Conservation (phyloP, 2,888 invertebrate species). For the Allophyes oxyacanthae region DNA sequence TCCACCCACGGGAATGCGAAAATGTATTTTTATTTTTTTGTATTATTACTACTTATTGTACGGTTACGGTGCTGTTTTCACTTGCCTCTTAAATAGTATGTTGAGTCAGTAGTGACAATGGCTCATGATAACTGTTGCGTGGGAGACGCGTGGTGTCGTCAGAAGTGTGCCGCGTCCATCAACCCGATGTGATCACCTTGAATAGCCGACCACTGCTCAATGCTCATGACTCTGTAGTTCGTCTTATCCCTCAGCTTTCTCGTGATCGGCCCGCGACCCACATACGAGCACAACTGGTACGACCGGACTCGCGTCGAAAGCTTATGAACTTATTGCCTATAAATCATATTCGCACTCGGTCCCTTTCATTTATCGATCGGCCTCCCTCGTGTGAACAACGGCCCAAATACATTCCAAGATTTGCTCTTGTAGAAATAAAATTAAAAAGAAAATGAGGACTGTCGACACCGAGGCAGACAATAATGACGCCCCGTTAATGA, state of each 20-base stretch:
- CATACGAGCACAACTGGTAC: conserved; percentile 30
- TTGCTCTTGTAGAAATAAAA: not conserved
- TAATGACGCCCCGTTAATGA: conserved; percentile 16
- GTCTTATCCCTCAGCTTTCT: conserved; percentile 42
- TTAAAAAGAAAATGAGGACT: conserved; percentile 4
- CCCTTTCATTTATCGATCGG: conserved; percentile 18
- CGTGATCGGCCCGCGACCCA: conserved; percentile 17
- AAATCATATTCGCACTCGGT: conserved; percentile 9
- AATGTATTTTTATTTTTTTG: too few relatives aligned
- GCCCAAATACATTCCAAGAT: not conserved
- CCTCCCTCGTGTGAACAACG: conserved; percentile 2
- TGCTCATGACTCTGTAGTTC: not conserved
- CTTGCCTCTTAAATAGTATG: conserved; percentile 8
- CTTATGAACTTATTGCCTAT: conserved; percentile 23
- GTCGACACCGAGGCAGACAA: conserved; percentile 6
- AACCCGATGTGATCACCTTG: not conserved
- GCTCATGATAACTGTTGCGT: conserved; percentile 7
- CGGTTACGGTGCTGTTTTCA: conserved; percentile 11
- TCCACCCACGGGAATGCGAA: too few relatives aligned
- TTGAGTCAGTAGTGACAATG: conserved; percentile 5
- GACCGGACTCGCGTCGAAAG: conserved; percentile 34
- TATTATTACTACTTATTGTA: too few relatives aligned
- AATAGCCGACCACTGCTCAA: not conserved
- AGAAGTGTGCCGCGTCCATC: conserved; percentile 9
- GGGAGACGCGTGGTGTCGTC: conserved; percentile 3